Base-by-base conservation (phyloP, 92 coral and sea anemone species). In the Hydrozoanthus gracilis region DNA sequence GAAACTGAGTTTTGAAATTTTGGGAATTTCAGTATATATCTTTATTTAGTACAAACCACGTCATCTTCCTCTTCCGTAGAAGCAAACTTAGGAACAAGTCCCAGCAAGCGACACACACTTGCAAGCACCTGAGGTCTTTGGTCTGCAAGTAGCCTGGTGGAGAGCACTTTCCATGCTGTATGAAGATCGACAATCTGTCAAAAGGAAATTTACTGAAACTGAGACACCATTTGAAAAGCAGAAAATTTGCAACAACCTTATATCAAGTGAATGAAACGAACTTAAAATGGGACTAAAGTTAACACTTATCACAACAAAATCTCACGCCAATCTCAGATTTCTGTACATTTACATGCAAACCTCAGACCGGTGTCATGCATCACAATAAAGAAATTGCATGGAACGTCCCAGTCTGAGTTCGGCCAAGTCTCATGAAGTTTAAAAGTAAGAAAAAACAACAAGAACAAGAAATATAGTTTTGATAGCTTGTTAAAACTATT, bases 111-210 rank as follows among this genome's bases (percentile, higher is more conserved):
- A 83, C 99, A 96, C 75, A 95, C 72, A 47, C 92, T 88, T 76
- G 80, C 83, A 71, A 96, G 20, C n/a, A 95, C 99, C 44, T 88
- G 83, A 45, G 98, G 96, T n/a, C 95, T 83, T 49, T 74, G 82
- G 84, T 95, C 95, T 50, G 89, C 60, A 17, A 90, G 89, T 6
- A 96, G 88, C 55, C 89, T 92, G 60, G 83, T 73, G 15, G 96
- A 92, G 12, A 96, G 87, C 16, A 91, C 96, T 48, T 84, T 84
- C 99, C 99, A 96, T 5, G 95, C 95, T 3, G 99, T 91, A 69
- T 92, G 87, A 61, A 96, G 82, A 87, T 95, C 98, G 12, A 96
- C 92, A 78, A 96, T 98, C 99, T 96, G 52, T 52, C 44, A 44
- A 65, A 70, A 39, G 16, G 20, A 44, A 67, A 12, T n/a, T n/a